Evolutionary conservation across 2,113 vertebrate species (phyloP), one percentile per base, ranked within the genome.

Genomic region (Pseudorasbora parva): DNA sequence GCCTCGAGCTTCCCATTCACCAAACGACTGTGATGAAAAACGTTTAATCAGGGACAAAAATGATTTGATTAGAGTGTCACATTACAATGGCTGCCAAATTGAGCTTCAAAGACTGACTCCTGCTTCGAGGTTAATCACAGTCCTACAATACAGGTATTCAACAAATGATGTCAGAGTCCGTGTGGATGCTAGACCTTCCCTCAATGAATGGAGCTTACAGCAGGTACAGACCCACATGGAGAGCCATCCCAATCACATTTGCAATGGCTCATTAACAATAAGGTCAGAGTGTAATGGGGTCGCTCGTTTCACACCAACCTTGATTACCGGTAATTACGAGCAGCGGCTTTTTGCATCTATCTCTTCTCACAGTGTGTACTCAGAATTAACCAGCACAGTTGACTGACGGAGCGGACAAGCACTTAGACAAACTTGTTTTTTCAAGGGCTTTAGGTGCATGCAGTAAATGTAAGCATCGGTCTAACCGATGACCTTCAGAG

Each of bases 231-330:
- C 81, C 78, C 62, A 74, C 81, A 43, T 73, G 51, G 27, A 64
- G 68, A 80, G 69, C 75, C 81, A 64, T 79, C 71, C 81, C 84
- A 85, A 84, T 88, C 86, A 86, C 72, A 81, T 88, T 88, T 81
- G 86, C 68, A 83, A 88, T 82, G 86, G 81, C 86, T 88, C 86
- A 88, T 88, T 88, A 88, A 85, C 86, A 83, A 85, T 54, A 78
- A 57, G 86, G 86, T 81, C 84, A 25, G 84, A 88, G 86, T 88
- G 86, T 88, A 88, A 88, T 88, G 71, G 81, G 84, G 84, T 88
- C 74, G 17, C 14, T 64, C 71, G 77, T 85, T 83, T 85, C 86
- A 88, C 81, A 88, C 86, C 84, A 86, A 84, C 84, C 76, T 86
- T 88, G 86, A 88, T 88, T 88, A 88, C 77, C 23, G 54, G 59